Evolutionary conservation across 2,888 invertebrate genomes (phyloP), one percentile per base, ranked within the genome.

Genomic region (Drosophila anomelani): DNA sequence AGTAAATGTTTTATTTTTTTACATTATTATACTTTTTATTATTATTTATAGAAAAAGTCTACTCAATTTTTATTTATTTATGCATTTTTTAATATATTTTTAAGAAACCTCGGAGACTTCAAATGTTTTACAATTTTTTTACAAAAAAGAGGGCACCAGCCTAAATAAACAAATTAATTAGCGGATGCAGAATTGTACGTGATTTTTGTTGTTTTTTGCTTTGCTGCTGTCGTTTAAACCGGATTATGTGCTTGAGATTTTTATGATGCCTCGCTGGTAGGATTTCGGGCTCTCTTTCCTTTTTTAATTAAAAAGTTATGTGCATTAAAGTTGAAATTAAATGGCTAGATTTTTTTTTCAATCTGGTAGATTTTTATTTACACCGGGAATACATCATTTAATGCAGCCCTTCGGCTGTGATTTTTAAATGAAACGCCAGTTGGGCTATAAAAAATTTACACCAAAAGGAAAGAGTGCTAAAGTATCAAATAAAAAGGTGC

Each of bases 121-220:
- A 29, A 29, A 29, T 7, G 29, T 29, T 29, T 29, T 3, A 5
- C 5, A 0, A n/a, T 74, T 61, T 53, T 57, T 67, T 54, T 20
- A 39, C 39, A 20, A 15, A 13, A 49, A 60, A 38, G 12, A 23
- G 17, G 5, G 5, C 72, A 76, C 59, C 74, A 64, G 71, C 82
- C 85, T 80, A 85, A 87, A 75, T 82, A 85, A 85, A 80, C 88
- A 85, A 82, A 85, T 85, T 85, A 87, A 79, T 84, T 87, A 88
- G 79, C 63, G 82, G 74, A 63, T 57, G 76, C 72, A 55, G 26
- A 64, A 72, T 5, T 23, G 49, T 23, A 29, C 58, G 68, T 77
- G 61, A 67, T 41, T 41, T 64, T 64, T 56, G 26, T 59, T 55
- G 39, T 49, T 43, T 38, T 59, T 59, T 69, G 15, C 26, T 36